These are phyloP conservation scores for Coptodon bakossiorum DNA, from an alignment of 2,113 vertebrate genomes.

Conservation along the genomic window DNA sequence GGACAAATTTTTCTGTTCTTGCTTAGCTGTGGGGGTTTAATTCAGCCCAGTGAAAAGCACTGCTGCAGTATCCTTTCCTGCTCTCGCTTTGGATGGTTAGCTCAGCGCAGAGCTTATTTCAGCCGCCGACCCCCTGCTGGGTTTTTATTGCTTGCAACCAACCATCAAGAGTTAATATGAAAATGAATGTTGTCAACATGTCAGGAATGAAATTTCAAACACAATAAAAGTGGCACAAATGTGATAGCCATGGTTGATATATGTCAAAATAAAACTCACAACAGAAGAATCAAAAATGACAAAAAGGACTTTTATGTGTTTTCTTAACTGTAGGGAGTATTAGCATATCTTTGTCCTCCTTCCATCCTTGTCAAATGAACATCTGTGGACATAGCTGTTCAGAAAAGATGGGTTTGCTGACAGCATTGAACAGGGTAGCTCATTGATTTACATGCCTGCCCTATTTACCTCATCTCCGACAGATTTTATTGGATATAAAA, in stretches of 20 bases:
- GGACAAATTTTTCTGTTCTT: slow-evolving; percentile 26
- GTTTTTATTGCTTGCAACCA: slow-evolving; percentile 34
- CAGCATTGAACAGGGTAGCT: neutral
- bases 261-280: slow-evolving; percentile 23
- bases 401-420: neutral
- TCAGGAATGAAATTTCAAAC: slow-evolving; percentile 27
- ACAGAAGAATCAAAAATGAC: neutral
- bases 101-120: neutral
- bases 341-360: neutral
- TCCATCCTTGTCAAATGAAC: neutral
- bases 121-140: neutral
- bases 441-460: neutral
- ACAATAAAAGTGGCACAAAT: slow-evolving; percentile 5
- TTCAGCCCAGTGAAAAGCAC: neutral
- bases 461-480: neutral
- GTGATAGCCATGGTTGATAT: slow-evolving; percentile 11
- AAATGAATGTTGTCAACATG: slow-evolving; percentile 32
- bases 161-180: slow-evolving; percentile 33
- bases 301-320: slow-evolving; percentile 1
- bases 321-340: neutral
- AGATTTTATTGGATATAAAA: neutral
- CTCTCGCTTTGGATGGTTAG: slow-evolving; percentile 15
- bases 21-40: neutral
- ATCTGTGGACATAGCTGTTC: neutral
- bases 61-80: slow-evolving; percentile 22